Conservation (phyloP, 2,113 vertebrate species). For the Cyanistes caeruleus region DNA sequence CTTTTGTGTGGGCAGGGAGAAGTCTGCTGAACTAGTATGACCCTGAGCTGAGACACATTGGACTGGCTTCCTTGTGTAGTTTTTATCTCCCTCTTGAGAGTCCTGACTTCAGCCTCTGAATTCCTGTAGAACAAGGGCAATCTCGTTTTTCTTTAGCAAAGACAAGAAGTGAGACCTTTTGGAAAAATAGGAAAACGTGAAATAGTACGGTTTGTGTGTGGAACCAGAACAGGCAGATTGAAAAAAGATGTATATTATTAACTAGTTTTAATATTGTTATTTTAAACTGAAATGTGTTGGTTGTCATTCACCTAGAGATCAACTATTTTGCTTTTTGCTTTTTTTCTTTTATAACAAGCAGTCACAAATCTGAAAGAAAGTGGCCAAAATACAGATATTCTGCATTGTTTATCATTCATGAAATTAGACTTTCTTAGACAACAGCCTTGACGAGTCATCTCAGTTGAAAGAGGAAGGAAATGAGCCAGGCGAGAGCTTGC, state of each 20-base stretch:
- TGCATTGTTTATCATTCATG: neutral
- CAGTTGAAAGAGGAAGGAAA: neutral
- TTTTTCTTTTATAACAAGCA: neutral
- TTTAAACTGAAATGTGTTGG: neutral
- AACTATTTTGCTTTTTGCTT: neutral
- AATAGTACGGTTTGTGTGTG: neutral
- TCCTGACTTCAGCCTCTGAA: neutral
- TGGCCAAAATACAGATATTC: neutral
- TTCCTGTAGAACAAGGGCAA: neutral
- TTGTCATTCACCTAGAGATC: neutral
- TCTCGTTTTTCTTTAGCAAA: neutral
- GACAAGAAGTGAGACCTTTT: neutral
- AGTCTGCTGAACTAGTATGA: neutral
- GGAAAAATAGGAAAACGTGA: neutral
- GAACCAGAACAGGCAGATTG: neutral
- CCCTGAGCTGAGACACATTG: accelerated
- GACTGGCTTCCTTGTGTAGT: neutral
- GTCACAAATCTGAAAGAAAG: neutral
- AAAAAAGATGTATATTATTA: neutral
- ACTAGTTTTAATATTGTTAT: neutral
- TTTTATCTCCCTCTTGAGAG: neutral
- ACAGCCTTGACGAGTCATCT: neutral
- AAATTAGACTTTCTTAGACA: neutral
- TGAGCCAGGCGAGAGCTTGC: neutral
- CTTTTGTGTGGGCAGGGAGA: neutral